Evolutionary conservation across 2,797 vertebrate genomes (phyloP), one percentile per base, ranked within the genome.

Genomic region (Gobionotothen gibberifrons): DNA sequence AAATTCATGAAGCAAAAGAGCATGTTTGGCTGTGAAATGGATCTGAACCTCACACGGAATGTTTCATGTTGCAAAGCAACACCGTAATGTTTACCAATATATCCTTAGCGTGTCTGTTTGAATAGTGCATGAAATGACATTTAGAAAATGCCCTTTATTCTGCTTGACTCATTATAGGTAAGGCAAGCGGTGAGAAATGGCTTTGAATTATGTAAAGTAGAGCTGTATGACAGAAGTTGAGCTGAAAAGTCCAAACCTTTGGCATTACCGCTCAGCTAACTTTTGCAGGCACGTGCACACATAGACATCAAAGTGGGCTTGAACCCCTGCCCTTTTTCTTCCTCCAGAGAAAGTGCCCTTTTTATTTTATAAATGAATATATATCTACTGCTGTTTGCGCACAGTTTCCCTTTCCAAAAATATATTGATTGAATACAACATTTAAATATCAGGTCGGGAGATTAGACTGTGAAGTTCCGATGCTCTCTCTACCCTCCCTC

Each of bases 61-160:
- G 81, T 89, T 92, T 87, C 77, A 87, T 85, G 75, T 76, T 16
- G 53, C 72, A 81, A 71, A 85, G 82, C 73, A 80, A 69, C 44
- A 69, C 57, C 3, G 43, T 60, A 72, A 75, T 88, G 71, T 87
- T 89, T 86, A 84, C 79, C 68, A 82, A 85, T 83, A 71, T 56
- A 82, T 70, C 57, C 75, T 83, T 53, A 39, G 75, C 69, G 75
- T 74, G 76, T 87, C 69, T 56, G 7, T 91, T 85, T 86, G 85
- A 90, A 84, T 82, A 80, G 77, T 84, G 78, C 82, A 82, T 87
- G 76, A 74, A 89, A 88, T 92, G 84, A 84, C 82, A 87, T 92
- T 92, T 90, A 82, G 73, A 89, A 84, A 67, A 82, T 90, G 86
- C 69, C 87, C 81, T 90, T 87, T 87, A 62, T 62, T 79, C 74